Percentiles rank a stretch among this genome's conserved stretches.
These are phyloP conservation scores for Boloria euphrosyne DNA, from an alignment of 2,888 invertebrate species.

Conservation along the genomic window DNA sequence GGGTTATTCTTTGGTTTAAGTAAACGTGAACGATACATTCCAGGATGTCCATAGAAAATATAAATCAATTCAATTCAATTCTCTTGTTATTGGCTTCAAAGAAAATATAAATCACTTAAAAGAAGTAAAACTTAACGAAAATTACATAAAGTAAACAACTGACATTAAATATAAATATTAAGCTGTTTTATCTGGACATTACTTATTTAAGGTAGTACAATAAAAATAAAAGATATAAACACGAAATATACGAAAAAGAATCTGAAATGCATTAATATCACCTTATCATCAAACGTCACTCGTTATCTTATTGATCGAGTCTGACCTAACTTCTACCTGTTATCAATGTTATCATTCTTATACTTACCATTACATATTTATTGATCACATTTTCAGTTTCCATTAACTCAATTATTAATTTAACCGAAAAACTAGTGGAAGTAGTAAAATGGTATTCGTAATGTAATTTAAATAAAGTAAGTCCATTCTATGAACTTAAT, in stretches of 20 bases:
- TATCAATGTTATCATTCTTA: constrained; percentile 11
- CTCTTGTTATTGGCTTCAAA: too few species aligned
- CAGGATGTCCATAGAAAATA: too few species aligned
- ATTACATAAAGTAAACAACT: neutral
- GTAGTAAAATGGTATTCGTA: too few species aligned
- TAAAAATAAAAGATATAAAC: constrained; percentile 13
- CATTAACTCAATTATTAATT: neutral
- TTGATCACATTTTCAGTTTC: neutral
- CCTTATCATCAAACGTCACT: constrained; percentile 10
- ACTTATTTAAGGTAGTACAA: constrained; percentile 8
- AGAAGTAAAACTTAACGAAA: neutral
- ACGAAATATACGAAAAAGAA: neutral
- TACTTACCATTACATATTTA: constrained; percentile 13
- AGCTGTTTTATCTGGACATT: constrained; percentile 4
- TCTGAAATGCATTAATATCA: constrained; percentile 10
- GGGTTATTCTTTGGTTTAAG: too few species aligned
- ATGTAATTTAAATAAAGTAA: too few species aligned
- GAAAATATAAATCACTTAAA: neutral
- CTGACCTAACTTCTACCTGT: constrained; percentile 20
- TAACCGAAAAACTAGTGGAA: too few species aligned
- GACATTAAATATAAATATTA: constrained; percentile 3
- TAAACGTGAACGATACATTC: too few species aligned
- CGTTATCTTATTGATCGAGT: constrained; percentile 21
- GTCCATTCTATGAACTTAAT: too few species aligned
- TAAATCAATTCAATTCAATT: too few species aligned